Evolutionary conservation across 2,113 vertebrate species (phyloP).

Genomic region (Coregonus clupeaformis): DNA sequence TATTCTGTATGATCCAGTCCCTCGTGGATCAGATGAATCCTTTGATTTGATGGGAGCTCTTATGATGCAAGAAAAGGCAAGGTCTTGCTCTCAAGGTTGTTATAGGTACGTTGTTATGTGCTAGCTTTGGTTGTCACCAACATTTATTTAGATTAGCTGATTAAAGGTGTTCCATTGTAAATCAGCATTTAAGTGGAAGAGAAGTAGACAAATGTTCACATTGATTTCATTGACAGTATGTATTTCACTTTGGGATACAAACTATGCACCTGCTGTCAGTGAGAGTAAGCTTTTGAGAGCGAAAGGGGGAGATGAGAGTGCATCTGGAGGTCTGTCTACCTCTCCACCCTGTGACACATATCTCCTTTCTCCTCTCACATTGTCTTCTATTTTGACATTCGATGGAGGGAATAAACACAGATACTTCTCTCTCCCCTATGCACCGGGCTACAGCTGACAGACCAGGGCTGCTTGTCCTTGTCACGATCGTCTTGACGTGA

Average conservation of each 20-base stretch:
- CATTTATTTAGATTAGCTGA: neutral
- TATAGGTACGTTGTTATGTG: neutral
- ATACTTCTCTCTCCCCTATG: neutral
- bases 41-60: neutral
- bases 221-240: neutral
- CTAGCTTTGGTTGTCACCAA: neutral
- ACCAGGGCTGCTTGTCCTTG: neutral
- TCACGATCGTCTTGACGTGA: no score
- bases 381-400: neutral
- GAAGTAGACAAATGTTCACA: neutral
- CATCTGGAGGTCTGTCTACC: neutral
- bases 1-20: neutral
- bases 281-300: neutral
- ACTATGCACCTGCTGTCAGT: neutral
- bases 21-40: neutral
- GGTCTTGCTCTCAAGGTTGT: neutral
- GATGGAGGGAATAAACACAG: neutral
- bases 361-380: neutral
- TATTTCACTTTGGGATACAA: neutral
- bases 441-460: neutral
- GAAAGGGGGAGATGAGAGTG: neutral
- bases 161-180: neutral
- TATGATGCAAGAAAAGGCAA: neutral
- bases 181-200: neutral
- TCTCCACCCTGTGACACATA: neutral